Percentiles rank a stretch among this genome's conserved stretches.
These are phyloP conservation scores for Neolamprologus ventralis DNA, from an alignment of 2,113 vertebrate species.

Conservation along the genomic window DNA sequence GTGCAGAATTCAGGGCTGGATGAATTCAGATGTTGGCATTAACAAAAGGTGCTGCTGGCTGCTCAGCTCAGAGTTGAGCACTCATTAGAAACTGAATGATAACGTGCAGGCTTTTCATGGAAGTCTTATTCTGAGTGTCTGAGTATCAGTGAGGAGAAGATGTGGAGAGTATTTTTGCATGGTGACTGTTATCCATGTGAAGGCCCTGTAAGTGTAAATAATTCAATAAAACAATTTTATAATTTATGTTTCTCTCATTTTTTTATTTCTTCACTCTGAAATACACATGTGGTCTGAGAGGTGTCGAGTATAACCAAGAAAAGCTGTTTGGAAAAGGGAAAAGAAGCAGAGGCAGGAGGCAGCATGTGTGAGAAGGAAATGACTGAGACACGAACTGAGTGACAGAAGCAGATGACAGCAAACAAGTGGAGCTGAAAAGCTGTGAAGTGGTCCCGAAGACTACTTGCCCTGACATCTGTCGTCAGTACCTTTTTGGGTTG, in stretches of 20 bases:
- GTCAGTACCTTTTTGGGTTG: background rate
- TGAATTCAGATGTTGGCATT: background rate
- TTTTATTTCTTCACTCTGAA: background rate
- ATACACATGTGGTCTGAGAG: background rate
- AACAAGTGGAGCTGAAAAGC: background rate
- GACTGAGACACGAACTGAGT: background rate
- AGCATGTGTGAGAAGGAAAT: background rate
- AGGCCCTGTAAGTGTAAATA: background rate
- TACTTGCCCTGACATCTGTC: background rate
- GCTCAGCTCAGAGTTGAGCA: background rate
- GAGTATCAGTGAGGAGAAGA: background rate
- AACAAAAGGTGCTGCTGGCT: background rate
- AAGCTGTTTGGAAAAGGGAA: background rate
- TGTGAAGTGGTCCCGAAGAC: background rate
- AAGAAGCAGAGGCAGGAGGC: background rate
- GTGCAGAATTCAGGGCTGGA: background rate
- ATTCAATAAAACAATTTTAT: background rate
- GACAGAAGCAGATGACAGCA: constrained; percentile 7
- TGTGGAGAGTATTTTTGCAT: background rate
- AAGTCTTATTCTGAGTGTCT: background rate
- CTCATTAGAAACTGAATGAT: background rate
- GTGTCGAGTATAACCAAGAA: background rate
- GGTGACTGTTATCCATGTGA: background rate
- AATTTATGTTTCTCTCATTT: background rate
- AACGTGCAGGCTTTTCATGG: background rate